Conservation (phyloP, 2,888 invertebrate species). For the Orthosia gracilis region DNA sequence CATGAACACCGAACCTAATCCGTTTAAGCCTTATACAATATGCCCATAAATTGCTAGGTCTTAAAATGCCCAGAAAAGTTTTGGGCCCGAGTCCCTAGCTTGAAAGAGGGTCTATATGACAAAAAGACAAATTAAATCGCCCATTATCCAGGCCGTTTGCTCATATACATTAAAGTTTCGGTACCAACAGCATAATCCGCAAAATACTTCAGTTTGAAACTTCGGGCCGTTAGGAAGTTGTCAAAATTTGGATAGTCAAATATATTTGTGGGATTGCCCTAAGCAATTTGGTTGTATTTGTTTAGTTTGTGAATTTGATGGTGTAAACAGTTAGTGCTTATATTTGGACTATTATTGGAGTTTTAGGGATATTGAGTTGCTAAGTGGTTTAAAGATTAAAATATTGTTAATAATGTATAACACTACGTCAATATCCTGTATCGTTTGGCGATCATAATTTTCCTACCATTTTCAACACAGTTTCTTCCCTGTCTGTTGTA, state of each 20-base stretch:
- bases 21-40: slow-evolving; percentile 49
- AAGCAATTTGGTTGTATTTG: slow-evolving; percentile 29
- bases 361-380: not conserved
- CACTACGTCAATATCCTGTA: no score
- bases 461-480: no score
- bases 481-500: no score
- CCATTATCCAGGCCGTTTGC: slow-evolving; percentile 49
- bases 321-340: slow-evolving; percentile 1
- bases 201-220: slow-evolving; percentile 57
- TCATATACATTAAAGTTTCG: slow-evolving; percentile 60
- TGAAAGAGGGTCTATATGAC: slow-evolving; percentile 29
- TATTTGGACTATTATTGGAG: not conserved
- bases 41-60: slow-evolving; percentile 59
- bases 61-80: slow-evolving; percentile 58
- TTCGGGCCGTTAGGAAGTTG: slow-evolving; percentile 37
- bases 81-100: slow-evolving; percentile 34
- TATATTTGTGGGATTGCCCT: slow-evolving; percentile 8
- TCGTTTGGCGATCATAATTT: no score
- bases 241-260: slow-evolving; percentile 43
- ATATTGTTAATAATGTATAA: not conserved
- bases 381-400: not conserved
- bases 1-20: slow-evolving; percentile 25
- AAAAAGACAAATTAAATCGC: slow-evolving; percentile 63
- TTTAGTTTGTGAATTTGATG: slow-evolving; percentile 18
- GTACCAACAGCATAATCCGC: slow-evolving; percentile 47